Evolutionary conservation across 2,888 invertebrate genomes (phyloP).

Genomic region (Cyrtodaria siliqua): DNA sequence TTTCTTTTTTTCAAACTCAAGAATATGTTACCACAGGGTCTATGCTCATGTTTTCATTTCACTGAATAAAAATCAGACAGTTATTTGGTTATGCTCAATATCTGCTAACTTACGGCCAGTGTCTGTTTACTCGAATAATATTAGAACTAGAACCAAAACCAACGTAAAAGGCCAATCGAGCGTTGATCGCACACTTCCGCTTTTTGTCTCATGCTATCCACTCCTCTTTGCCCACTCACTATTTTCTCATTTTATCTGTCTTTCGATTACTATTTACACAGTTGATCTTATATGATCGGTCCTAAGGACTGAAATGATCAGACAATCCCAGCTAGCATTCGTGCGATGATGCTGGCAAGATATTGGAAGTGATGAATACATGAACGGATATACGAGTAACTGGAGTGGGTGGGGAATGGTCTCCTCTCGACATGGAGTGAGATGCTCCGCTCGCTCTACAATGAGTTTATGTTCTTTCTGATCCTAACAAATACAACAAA

Average conservation of each 20-base stretch:
- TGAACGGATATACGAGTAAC: constrained; percentile 38
- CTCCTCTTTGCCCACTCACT: constrained; percentile 8
- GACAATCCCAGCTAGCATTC: constrained; percentile 31
- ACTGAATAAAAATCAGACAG: too few relatives aligned
- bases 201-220: constrained; percentile 13
- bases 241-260: constrained; percentile 35
- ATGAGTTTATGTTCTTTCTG: too few relatives aligned
- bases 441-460: too few relatives aligned
- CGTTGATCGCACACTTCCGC: background rate
- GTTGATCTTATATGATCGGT: constrained; percentile 57
- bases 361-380: constrained; percentile 43
- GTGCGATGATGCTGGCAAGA: constrained; percentile 27
- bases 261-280: constrained; percentile 23
- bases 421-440: constrained; percentile 5
- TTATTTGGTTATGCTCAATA: too few relatives aligned
- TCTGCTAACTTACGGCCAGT: too few relatives aligned
- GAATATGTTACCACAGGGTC: too few relatives aligned
- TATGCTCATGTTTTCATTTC: too few relatives aligned
- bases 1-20: too few relatives aligned
- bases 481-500: too few relatives aligned
- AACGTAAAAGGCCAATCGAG: too few relatives aligned
- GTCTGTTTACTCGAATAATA: too few relatives aligned
- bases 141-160: too few relatives aligned
- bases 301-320: constrained; percentile 38
- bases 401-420: constrained; percentile 40